Percentiles rank a stretch among this genome's conserved stretches.
These are phyloP conservation scores for Gadus macrocephalus DNA, from an alignment of 2,113 vertebrate species.

Conservation along the genomic window DNA sequence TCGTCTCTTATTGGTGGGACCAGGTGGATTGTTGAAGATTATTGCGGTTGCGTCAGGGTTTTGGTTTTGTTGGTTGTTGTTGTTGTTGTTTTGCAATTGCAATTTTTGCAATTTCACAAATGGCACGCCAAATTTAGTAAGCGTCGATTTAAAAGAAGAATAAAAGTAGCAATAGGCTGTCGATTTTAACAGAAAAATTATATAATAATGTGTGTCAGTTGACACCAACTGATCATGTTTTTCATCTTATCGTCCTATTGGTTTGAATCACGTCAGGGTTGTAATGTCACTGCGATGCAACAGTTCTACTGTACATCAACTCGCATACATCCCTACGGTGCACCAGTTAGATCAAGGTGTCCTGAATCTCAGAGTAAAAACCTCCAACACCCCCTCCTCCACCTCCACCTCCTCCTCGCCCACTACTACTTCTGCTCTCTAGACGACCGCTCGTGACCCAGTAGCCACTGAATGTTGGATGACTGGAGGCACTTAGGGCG, in stretches of 20 bases:
- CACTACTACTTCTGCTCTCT: conserved; percentile 25
- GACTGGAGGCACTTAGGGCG: conserved; percentile 44
- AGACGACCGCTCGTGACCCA: conserved; percentile 17
- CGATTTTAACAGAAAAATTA: too few species aligned
- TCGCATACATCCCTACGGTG: background rate
- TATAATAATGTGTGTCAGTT: too few species aligned
- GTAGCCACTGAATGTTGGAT: conserved; percentile 59
- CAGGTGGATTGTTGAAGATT: background rate
- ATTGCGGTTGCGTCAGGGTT: background rate
- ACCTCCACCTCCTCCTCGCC: conserved; percentile 19
- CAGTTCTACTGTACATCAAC: too few species aligned
- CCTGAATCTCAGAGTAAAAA: too few species aligned
- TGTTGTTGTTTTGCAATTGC: background rate
- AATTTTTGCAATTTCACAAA: too few species aligned
- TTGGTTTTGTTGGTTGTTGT: background rate
- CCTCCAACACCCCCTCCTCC: background rate
- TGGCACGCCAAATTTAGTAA: too few species aligned
- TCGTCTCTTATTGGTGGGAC: background rate
- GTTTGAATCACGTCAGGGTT: too few species aligned
- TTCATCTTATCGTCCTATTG: too few species aligned
- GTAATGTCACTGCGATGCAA: too few species aligned
- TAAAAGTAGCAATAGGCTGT: too few species aligned
- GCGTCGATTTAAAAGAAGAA: too few species aligned
- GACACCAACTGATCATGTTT: too few species aligned
- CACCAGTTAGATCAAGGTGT: conserved; percentile 31